These are phyloP conservation scores for Hemaris fuciformis DNA, from an alignment of 2,888 invertebrate genomes.

Conservation along the genomic window DNA sequence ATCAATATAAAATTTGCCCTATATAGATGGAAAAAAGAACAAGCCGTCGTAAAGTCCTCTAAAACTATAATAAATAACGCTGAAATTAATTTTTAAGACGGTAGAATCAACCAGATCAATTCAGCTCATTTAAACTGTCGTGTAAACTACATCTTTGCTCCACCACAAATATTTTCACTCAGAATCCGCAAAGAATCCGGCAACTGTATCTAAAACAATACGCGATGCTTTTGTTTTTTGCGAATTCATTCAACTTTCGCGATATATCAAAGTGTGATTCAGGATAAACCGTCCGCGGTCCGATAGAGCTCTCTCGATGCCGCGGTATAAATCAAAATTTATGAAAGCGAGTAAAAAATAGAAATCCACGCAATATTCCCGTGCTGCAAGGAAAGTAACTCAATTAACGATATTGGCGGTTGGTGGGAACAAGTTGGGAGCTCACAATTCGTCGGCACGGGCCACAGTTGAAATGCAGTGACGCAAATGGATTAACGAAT, in stretches of 20 bases:
- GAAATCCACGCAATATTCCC: conserved; percentile 17
- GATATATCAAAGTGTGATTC: neutral
- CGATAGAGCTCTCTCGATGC: neutral
- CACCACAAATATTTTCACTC: too few species aligned
- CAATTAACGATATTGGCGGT: conserved; percentile 44
- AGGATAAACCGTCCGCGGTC: neutral
- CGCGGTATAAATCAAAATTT: conserved; percentile 4
- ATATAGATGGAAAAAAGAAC: too few species aligned
- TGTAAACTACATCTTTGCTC: too few species aligned
- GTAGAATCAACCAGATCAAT: too few species aligned
- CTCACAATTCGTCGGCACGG: conserved; percentile 30
- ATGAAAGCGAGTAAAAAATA: conserved; percentile 11
- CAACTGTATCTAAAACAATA: neutral
- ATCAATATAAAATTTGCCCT: too few species aligned
- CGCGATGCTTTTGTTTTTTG: neutral
- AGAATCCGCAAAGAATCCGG: neutral
- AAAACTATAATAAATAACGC: too few species aligned
- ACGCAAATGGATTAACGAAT: neutral
- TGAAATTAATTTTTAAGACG: too few species aligned
- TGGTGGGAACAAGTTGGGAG: conserved; percentile 31
- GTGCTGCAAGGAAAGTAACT: conserved; percentile 32
- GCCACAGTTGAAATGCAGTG: conserved; percentile 12
- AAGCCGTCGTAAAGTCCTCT: too few species aligned
- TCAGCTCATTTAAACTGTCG: too few species aligned
- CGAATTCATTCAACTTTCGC: neutral